Conservation (phyloP, 2,797 vertebrate genomes). For the Falco berigora region DNA sequence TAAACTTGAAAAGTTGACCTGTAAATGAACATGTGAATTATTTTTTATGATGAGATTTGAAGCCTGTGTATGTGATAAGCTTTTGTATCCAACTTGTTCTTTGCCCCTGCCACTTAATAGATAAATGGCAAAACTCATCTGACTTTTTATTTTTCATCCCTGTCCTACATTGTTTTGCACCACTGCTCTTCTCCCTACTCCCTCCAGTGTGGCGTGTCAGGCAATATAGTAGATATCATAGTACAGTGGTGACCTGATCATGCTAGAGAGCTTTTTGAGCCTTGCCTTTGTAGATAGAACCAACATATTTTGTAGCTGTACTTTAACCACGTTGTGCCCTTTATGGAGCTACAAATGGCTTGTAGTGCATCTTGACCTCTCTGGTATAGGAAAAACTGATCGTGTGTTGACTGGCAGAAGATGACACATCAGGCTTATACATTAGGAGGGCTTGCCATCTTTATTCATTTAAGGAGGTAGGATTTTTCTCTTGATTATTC, state of each 20-base stretch:
- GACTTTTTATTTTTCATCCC: not conserved
- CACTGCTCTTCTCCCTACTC: not conserved
- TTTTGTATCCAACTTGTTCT: not conserved
- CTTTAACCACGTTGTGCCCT: not conserved
- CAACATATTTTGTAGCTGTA: not conserved
- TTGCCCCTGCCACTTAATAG: not conserved
- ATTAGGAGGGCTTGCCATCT: not conserved
- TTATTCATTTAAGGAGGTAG: not conserved
- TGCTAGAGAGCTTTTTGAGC: not conserved
- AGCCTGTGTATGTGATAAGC: not conserved
- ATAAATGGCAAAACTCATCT: not conserved
- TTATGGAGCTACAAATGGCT: not conserved
- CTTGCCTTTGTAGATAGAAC: not conserved
- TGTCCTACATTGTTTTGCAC: not conserved
- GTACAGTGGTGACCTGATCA: not conserved
- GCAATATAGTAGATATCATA: not conserved
- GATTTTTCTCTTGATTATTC: not conserved
- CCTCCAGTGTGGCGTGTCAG: not conserved
- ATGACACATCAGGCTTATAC: not conserved
- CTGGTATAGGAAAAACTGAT: not conserved
- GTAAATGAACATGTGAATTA: not conserved
- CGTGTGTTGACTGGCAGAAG: not conserved
- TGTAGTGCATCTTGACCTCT: not conserved
- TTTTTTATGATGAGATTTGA: not conserved
- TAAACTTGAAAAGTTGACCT: not conserved